A percentile compares a stretch with the other conserved stretches of the same genome.
These are phyloP conservation scores for Bryconaethiops microstoma DNA, from an alignment of 2,797 vertebrate species.

Conservation along the genomic window DNA sequence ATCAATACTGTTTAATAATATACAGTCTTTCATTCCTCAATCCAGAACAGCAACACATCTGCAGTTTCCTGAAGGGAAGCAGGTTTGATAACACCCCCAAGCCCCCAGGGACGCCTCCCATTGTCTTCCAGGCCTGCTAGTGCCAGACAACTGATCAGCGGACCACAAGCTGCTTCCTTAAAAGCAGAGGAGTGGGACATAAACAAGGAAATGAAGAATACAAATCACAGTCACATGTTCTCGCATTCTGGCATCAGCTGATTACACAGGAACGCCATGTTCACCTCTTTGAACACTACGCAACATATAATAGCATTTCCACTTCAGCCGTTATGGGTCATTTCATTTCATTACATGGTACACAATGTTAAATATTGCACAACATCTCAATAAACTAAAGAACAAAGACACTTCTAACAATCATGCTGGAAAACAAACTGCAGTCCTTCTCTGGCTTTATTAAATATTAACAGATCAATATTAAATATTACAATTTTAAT, in stretches of 20 bases:
- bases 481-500: no score
- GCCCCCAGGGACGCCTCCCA: constrained; percentile 71
- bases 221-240: constrained; percentile 25
- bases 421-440: no score
- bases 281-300: not conserved
- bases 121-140: constrained; percentile 70
- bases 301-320: constrained; percentile 1
- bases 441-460: no score
- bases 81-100: constrained; percentile 52
- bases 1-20: no score
- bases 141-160: constrained; percentile 71
- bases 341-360: not conserved
- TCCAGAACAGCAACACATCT: constrained; percentile 63
- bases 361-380: not conserved
- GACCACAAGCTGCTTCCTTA: constrained; percentile 78
- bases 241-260: constrained; percentile 14
- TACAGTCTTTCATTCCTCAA: not conserved
- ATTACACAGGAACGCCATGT: not conserved
- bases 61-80: constrained; percentile 78
- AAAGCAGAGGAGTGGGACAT: constrained; percentile 65
- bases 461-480: no score
- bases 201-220: constrained; percentile 63
- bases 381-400: not conserved
- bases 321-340: not conserved
- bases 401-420: not conserved